Evolutionary conservation across 2,888 invertebrate genomes (phyloP).

Genomic region (Augochlorella aurata): DNA sequence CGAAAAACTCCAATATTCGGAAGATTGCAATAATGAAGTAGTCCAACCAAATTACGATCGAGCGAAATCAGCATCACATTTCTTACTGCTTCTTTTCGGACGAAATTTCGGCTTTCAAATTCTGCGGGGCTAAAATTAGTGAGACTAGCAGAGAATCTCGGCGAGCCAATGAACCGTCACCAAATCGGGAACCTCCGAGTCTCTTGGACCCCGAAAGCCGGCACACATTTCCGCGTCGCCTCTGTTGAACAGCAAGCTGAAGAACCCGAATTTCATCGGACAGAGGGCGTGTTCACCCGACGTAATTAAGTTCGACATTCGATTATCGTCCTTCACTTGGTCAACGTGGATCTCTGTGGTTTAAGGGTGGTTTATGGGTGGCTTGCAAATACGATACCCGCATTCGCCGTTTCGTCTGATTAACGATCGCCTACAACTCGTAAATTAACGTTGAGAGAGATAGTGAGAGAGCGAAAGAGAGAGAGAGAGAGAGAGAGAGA

Average conservation of each 20-base stretch:
- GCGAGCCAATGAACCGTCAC: background rate
- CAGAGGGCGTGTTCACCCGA: slow-evolving; percentile 7
- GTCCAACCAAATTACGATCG: too few relatives aligned
- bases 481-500: too few relatives aligned
- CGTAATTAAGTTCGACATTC: slow-evolving; percentile 35
- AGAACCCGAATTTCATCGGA: slow-evolving; percentile 20
- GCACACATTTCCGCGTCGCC: background rate
- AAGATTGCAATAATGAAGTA: too few relatives aligned
- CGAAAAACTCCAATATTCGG: too few relatives aligned
- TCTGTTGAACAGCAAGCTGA: background rate
- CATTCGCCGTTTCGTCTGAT: slow-evolving; percentile 20
- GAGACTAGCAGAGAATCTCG: background rate
- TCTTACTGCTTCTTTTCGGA: too few relatives aligned
- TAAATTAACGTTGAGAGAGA: background rate
- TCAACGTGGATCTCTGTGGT: slow-evolving; percentile 11
- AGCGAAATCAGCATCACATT: too few relatives aligned
- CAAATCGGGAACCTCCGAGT: background rate
- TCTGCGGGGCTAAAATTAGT: too few relatives aligned
- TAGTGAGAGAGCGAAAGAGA: too few relatives aligned
- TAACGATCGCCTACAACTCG: slow-evolving; percentile 21
- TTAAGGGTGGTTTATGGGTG: slow-evolving; percentile 24
- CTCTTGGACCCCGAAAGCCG: background rate
- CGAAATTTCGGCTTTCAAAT: too few relatives aligned
- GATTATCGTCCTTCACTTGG: slow-evolving; percentile 36
- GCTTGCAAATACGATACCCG: slow-evolving; percentile 7